Conservation (phyloP, 2,113 vertebrate genomes). For the Eonycteris spelaea region DNA sequence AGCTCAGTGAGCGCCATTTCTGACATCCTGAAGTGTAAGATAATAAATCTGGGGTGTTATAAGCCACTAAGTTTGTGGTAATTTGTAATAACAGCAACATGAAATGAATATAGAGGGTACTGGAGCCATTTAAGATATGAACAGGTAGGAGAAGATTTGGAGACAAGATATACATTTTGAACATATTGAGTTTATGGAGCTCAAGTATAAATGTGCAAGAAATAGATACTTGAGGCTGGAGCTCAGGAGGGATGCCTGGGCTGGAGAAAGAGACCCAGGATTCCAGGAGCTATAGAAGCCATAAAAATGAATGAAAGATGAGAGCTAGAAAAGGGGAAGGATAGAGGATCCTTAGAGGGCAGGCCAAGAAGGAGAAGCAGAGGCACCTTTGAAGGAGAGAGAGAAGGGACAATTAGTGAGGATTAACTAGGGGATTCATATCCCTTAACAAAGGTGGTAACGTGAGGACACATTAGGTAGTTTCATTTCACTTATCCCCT, state of each 20-base stretch:
- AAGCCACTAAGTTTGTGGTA: neutral
- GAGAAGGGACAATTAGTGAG: neutral
- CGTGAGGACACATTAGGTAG: neutral
- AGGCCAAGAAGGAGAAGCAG: neutral
- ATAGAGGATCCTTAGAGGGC: neutral
- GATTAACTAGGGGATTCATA: neutral
- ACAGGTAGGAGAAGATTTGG: neutral
- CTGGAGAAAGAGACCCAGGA: neutral
- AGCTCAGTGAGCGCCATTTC: neutral
- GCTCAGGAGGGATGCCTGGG: neutral
- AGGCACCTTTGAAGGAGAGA: neutral
- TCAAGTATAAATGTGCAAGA: neutral
- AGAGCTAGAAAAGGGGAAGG: neutral
- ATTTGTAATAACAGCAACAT: neutral
- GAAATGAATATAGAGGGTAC: neutral
- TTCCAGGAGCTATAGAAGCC: neutral
- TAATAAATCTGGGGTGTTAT: neutral
- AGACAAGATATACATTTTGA: neutral
- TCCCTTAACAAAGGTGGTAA: neutral
- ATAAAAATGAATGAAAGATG: neutral
- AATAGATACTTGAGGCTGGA: neutral
- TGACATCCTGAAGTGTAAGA: neutral
- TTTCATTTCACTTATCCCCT: neutral
- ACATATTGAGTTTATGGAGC: neutral
- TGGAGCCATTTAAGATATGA: neutral